These are phyloP conservation scores for Cirrhinus mrigala DNA, from an alignment of 2,797 vertebrate genomes.

Conservation along the genomic window DNA sequence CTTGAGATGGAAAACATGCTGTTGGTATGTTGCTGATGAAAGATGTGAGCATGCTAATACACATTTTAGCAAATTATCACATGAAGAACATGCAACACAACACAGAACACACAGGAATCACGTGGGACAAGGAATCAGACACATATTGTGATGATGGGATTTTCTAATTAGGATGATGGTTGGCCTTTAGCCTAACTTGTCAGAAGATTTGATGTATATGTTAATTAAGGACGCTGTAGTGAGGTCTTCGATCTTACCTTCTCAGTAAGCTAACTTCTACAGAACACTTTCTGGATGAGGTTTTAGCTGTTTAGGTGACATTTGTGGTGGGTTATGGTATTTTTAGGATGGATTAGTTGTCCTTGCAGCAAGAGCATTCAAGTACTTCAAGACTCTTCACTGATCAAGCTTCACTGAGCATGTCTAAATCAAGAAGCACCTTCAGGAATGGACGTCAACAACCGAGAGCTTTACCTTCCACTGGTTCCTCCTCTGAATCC, in stretches of 20 bases:
- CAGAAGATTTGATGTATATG: constrained; percentile 25
- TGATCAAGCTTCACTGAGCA: constrained; percentile 63
- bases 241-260: constrained; percentile 54
- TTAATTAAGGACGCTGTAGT: constrained; percentile 44
- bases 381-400: constrained; percentile 30
- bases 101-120: constrained; percentile 44
- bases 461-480: constrained; percentile 84
- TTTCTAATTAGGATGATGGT: constrained; percentile 40
- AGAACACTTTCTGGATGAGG: constrained; percentile 24
- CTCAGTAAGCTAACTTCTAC: constrained; percentile 37
- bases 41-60: constrained; percentile 1
- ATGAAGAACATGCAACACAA: constrained; percentile 52
- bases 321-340: constrained; percentile 50
- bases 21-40: constrained; percentile 22
- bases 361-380: constrained; percentile 51
- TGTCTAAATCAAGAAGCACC: constrained; percentile 29
- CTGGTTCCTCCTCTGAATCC: constrained; percentile 83
- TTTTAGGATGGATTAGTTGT: constrained; percentile 62
- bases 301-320: constrained; percentile 45
- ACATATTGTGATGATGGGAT: constrained; percentile 54
- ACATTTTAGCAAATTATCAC: neutral
- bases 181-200: constrained; percentile 13
- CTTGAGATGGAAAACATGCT: neutral
- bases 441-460: constrained; percentile 36
- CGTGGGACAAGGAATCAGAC: constrained; percentile 27